These are phyloP conservation scores for Pecten maximus DNA, from an alignment of 2,888 invertebrate species.

Conservation along the genomic window DNA sequence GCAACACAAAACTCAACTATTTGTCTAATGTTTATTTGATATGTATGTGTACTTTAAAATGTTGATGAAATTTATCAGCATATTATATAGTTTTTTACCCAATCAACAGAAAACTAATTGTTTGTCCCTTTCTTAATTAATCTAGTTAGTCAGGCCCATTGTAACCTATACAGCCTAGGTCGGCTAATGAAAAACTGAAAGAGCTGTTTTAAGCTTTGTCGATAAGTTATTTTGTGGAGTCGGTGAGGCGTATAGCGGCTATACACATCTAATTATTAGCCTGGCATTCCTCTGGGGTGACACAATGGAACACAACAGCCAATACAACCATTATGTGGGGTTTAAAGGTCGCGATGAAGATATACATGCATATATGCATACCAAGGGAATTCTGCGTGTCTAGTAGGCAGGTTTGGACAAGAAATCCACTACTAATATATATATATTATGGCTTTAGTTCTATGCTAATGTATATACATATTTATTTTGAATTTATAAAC, in stretches of 20 bases:
- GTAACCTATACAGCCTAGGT: background rate
- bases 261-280: constrained; percentile 8
- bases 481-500: too few species aligned
- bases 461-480: too few species aligned
- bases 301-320: background rate
- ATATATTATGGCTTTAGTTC: too few species aligned
- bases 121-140: background rate
- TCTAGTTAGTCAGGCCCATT: background rate
- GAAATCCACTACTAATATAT: too few species aligned
- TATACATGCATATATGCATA: constrained; percentile 32
- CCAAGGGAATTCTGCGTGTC: background rate
- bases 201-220: background rate
- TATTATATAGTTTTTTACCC: background rate
- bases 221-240: background rate
- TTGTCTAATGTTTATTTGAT: background rate
- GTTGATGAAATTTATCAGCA: background rate
- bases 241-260: background rate
- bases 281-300: constrained; percentile 1
- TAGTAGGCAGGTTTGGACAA: background rate
- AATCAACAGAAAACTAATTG: background rate
- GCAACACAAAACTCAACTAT: background rate
- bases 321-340: background rate
- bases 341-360: background rate
- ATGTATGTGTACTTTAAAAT: background rate
- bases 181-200: background rate